Evolutionary conservation across 1,140 invertebrate species (phyloP), one percentile per base, ranked within the genome.

Genomic region (Homarus americanus): DNA sequence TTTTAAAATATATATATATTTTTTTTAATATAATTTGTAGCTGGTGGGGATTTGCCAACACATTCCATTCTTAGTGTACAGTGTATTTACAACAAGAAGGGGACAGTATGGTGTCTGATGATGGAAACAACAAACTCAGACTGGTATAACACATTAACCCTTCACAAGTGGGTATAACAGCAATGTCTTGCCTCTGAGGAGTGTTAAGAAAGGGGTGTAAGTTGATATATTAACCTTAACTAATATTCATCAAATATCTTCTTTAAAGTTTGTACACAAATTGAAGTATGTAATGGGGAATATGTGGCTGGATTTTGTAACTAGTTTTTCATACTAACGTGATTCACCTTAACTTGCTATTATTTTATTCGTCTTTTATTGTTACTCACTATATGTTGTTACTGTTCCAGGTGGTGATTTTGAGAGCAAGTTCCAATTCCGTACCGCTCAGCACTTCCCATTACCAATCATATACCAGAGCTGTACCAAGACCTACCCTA

Each of bases 401-500:
- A 44, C 38, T n/a, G 38, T 89, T 89, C 2, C 87, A 83, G 88
- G 72, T 76, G 73, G 88, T 63, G 88, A 90, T 63, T 90, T 90
- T 90, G 88, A 90, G 79, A 90, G 80, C 72, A 90, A 78, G 36
- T 90, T 76, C 44, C 44, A 83, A 15, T 90, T 90, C 79, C 88
- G 58, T 7, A 38, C 80, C 1, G 80, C 58, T 32, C 88, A 90
- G n/a, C 44, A 83, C 36, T 90, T 90, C 49, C 88, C 88, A 9
- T 90, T 83, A 20, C 88, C 88, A n/a, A 38, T 90, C 49, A 83
- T 76, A 53, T 90, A 78, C 72, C 49, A 82, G 72, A 83, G 34
- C 80, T 90, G 88, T 82, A 75, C 80, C 66, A 90, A 90, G 88
- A 90, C 88, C 28, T 90, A 90, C 80, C 88, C 88, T 49, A 90